These are phyloP conservation scores for Euura lappo DNA, from an alignment of 1,140 invertebrate species.

Conservation along the genomic window DNA sequence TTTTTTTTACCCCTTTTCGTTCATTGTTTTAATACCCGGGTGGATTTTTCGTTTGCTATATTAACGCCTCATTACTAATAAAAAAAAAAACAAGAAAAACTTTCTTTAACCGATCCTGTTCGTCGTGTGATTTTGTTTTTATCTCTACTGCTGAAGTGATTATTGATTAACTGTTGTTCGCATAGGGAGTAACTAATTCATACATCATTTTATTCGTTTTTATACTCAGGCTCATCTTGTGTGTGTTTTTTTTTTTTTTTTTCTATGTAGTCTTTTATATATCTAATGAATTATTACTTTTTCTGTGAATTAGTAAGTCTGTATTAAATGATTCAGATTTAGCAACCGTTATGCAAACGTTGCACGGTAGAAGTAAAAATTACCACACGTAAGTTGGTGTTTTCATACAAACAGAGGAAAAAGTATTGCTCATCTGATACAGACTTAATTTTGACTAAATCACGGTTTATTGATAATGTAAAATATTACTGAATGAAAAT, in stretches of 20 bases:
- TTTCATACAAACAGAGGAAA: neutral
- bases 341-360: too few species aligned
- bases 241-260: too few species aligned
- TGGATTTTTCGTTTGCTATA: neutral
- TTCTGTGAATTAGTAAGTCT: neutral
- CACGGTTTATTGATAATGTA: neutral
- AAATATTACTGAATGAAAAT: slow-evolving; percentile 22
- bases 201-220: neutral
- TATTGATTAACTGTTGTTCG: neutral
- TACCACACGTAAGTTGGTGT: neutral
- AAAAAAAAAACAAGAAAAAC: neutral
- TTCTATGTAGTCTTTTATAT: neutral
- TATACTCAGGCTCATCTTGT: neutral
- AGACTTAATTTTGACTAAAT: neutral
- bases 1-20: slow-evolving; percentile 39
- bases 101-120: neutral
- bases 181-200: neutral
- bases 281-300: neutral
- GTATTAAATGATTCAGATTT: neutral
- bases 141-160: neutral
- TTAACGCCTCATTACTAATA: neutral
- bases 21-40: neutral
- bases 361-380: too few species aligned
- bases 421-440: neutral
- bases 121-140: neutral